Conservation (phyloP, 2,888 invertebrate species). For the Hemistola chrysoprasaria region DNA sequence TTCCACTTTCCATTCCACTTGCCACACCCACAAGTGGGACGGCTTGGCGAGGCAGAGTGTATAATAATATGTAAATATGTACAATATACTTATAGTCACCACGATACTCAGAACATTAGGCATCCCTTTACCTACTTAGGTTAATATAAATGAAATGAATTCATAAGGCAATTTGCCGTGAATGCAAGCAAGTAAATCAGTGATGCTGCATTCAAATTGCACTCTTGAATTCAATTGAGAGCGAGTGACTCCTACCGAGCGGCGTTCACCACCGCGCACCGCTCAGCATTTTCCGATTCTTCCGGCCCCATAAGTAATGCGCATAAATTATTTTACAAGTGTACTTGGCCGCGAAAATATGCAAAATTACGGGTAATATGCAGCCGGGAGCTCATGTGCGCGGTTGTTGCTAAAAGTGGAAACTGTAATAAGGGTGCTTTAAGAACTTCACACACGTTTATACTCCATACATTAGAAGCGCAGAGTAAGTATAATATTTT, state of each 20-base stretch:
- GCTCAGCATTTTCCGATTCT: conserved; percentile 47
- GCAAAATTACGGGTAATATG: conserved; percentile 59
- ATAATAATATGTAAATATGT: no score
- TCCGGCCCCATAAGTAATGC: conserved; percentile 57
- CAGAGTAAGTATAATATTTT: no score
- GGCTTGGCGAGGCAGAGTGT: no score
- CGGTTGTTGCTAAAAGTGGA: conserved; percentile 60
- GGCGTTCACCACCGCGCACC: conserved; percentile 18
- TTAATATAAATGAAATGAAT: not conserved
- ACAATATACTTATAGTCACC: no score
- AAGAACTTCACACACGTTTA: conserved; percentile 5
- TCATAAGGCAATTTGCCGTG: conserved; percentile 5
- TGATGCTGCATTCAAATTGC: conserved; percentile 20
- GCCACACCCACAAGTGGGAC: no score
- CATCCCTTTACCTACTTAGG: not conserved
- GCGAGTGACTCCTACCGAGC: conserved; percentile 17
- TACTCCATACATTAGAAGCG: not conserved
- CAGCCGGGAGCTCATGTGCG: conserved; percentile 46
- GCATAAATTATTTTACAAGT: conserved; percentile 61
- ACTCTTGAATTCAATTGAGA: conserved; percentile 33
- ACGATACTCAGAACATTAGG: no score
- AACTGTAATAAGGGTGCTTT: conserved; percentile 51
- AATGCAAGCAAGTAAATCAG: conserved; percentile 20
- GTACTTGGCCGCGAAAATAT: conserved; percentile 59
- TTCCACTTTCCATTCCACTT: no score